phyloP scores from a whole-genome alignment of 1,140 invertebrate species.

The Glomeris maerens region DNA sequence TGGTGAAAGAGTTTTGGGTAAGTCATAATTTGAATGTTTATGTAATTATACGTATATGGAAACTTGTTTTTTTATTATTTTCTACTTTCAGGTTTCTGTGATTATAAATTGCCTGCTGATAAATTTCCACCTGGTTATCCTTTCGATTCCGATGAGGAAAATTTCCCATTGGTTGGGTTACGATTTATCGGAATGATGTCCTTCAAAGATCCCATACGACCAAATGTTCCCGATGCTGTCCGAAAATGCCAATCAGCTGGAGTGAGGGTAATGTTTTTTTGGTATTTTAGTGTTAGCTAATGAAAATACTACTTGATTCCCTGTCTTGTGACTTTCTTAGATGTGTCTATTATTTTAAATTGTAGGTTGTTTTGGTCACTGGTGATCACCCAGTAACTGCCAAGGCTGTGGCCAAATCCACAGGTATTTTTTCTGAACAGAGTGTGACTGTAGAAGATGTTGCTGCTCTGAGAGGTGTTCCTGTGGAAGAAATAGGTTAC shows the following conservation, averaged over 20 bases:
- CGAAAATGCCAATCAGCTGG: conserved; percentile 25
- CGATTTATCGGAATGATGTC: conserved; percentile 34
- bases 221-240: conserved; percentile 27
- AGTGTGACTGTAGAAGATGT: conserved; percentile 43
- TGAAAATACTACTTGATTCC: neutral
- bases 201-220: conserved; percentile 29
- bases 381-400: conserved; percentile 22
- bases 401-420: conserved; percentile 40
- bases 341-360: neutral
- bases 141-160: conserved; percentile 27
- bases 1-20: conserved; percentile 30
- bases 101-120: conserved; percentile 26
- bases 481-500: conserved; percentile 41
- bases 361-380: conserved; percentile 17
- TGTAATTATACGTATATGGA: too few relatives aligned
- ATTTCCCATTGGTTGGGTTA: conserved; percentile 29
- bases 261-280: conserved; percentile 18
- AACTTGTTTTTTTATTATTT: conserved; percentile 16
- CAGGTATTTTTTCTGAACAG: conserved; percentile 37
- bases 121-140: conserved; percentile 26
- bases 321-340: neutral
- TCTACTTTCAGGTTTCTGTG: conserved; percentile 26
- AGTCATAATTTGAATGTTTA: conserved; percentile 24
- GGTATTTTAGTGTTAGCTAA: neutral
- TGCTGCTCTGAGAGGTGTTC: conserved; percentile 79